Conservation (phyloP, 2,113 vertebrate genomes). For the Paramormyrops kingsleyae region DNA sequence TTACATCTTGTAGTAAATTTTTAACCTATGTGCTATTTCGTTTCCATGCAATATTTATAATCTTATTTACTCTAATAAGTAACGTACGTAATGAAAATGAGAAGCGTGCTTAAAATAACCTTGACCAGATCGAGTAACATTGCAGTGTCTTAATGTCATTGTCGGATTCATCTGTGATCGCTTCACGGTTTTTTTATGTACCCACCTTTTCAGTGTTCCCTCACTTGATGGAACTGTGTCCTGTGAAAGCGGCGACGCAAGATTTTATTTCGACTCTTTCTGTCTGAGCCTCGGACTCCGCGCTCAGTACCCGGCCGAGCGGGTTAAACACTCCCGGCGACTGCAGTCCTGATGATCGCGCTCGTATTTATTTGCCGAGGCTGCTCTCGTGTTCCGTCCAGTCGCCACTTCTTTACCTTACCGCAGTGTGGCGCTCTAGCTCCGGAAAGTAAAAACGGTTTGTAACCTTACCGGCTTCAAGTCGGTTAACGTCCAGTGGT, state of each 20-base stretch:
- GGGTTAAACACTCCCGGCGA: not conserved
- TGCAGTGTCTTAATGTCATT: not conserved
- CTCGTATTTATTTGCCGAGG: not conserved
- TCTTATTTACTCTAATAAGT: not conserved
- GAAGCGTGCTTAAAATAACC: constrained; percentile 4
- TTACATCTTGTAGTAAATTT: not conserved
- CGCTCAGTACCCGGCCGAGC: not conserved
- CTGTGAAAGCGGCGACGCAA: not conserved
- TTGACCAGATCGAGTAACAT: not conserved
- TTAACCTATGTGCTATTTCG: not conserved
- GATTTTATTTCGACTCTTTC: not conserved
- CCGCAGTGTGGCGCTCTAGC: not conserved
- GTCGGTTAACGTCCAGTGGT: not conserved
- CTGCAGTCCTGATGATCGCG: not conserved
- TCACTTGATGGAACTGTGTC: not conserved
- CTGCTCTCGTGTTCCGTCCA: not conserved
- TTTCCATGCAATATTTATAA: not conserved
- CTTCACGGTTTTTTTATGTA: not conserved
- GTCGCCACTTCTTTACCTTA: not conserved
- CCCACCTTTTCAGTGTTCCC: not conserved
- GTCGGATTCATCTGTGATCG: not conserved
- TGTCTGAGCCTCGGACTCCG: not conserved
- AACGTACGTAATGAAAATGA: not conserved
- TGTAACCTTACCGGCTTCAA: not conserved
- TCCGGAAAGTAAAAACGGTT: not conserved